Evolutionary conservation across 1,140 invertebrate species (phyloP).

Genomic region (Ceratina calcarata): DNA sequence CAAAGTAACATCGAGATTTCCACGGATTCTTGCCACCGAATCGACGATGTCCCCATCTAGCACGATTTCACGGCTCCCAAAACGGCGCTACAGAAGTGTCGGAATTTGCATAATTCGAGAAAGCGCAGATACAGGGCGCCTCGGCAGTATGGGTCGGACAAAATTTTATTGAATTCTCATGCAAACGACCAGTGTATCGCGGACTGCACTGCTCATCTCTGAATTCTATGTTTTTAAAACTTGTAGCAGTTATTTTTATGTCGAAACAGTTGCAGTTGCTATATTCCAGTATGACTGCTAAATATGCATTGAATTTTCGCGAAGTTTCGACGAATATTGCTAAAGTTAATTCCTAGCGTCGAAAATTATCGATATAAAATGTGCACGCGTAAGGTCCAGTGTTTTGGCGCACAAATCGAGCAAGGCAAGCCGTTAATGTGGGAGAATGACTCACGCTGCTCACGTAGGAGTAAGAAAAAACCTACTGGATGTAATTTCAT

Average conservation of each 20-base stretch:
- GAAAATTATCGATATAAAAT: not conserved
- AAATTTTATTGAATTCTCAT: no score
- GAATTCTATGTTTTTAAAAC: no score
- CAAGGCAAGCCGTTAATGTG: slow-evolving; percentile 16
- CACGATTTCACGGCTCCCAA: not conserved
- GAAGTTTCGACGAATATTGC: no score
- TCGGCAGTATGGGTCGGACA: no score
- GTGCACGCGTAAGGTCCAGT: not conserved
- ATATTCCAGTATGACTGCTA: no score
- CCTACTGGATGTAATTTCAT: slow-evolving; percentile 42
- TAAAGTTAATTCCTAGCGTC: no score
- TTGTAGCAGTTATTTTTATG: no score
- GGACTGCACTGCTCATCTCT: no score
- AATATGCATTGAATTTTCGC: no score
- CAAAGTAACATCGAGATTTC: slow-evolving; percentile 7
- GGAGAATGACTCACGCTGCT: slow-evolving; percentile 41
- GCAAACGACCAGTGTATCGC: no score
- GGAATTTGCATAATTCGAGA: not conserved
- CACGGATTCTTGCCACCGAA: not conserved
- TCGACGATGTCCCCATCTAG: not conserved
- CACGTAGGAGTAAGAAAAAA: slow-evolving; percentile 45
- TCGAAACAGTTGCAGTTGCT: no score
- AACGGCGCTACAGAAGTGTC: not conserved
- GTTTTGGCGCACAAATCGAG: slow-evolving; percentile 4
- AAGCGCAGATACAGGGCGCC: not conserved